phyloP scores from a whole-genome alignment of 2,113 vertebrate genomes.

The Trichechus manatus region DNA sequence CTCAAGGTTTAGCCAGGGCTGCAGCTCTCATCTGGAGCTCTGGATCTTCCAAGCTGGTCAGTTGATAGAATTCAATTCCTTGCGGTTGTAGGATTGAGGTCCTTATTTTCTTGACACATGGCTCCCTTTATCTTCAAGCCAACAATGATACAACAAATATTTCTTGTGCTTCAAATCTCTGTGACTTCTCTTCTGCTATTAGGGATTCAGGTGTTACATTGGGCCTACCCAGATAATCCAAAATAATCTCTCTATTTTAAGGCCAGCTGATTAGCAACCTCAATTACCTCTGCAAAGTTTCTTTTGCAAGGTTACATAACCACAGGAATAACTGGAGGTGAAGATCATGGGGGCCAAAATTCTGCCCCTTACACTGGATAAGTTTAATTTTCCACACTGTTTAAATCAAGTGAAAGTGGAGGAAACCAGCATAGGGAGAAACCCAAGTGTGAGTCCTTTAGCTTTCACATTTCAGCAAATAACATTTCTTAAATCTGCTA shows the following conservation, averaged over 20 bases:
- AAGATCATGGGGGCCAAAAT: not conserved
- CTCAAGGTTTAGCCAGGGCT: not conserved
- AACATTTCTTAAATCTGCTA: conserved; percentile 43
- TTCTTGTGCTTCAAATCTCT: not conserved
- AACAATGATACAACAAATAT: not conserved
- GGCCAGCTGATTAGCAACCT: not conserved
- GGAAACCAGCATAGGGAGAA: not conserved
- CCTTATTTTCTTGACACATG: not conserved
- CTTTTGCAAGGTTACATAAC: not conserved
- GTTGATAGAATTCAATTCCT: not conserved
- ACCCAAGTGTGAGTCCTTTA: not conserved
- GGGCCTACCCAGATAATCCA: not conserved
- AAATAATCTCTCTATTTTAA: not conserved
- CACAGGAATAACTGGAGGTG: not conserved
- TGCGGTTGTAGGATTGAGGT: not conserved
- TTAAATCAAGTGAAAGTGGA: not conserved
- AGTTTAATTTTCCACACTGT: not conserved
- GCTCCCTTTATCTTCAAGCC: not conserved
- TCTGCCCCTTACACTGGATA: not conserved
- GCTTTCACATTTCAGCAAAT: conserved; percentile 25
- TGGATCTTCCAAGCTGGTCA: not conserved
- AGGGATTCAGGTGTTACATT: not conserved
- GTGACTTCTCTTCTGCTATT: not conserved
- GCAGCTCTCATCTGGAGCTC: not conserved
- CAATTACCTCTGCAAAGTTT: conserved; percentile 16